Percentiles rank a stretch among this genome's conserved stretches.
Conservation (phyloP, 2,797 vertebrate species). For the Uromys caudimaculatus region DNA sequence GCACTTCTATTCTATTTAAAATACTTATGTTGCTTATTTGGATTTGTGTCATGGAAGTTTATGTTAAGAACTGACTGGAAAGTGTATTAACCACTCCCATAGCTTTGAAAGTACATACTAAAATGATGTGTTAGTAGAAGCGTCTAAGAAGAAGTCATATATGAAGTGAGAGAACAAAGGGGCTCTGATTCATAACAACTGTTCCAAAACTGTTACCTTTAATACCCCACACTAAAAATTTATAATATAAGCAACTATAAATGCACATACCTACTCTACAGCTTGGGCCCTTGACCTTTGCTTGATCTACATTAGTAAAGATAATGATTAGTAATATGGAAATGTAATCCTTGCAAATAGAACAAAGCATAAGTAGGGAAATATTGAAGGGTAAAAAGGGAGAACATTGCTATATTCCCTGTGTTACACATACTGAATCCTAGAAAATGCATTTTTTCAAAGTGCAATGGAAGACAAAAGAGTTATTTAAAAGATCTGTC, state of each 20-base stretch:
- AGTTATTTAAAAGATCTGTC: conserved; percentile 75
- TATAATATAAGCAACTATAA: background rate
- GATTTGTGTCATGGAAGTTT: background rate
- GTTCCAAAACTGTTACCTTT: background rate
- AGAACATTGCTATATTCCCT: conserved; percentile 28
- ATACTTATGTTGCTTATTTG: conserved; percentile 11
- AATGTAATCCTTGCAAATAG: background rate
- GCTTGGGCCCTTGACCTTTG: background rate
- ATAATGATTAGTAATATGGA: background rate
- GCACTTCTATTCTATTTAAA: conserved; percentile 16
- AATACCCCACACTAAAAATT: background rate
- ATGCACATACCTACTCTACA: background rate
- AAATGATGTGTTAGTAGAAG: background rate
- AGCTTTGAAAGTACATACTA: background rate
- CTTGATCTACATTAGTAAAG: background rate
- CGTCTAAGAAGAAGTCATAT: background rate
- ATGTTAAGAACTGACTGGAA: background rate
- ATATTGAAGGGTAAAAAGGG: background rate
- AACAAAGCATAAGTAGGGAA: background rate
- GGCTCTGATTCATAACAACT: background rate
- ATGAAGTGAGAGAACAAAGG: background rate
- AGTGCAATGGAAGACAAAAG: conserved; percentile 26
- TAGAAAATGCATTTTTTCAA: conserved; percentile 59
- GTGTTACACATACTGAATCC: background rate
- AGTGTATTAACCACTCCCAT: background rate